These are phyloP conservation scores for Neosilurus hyrtlii DNA, from an alignment of 2,797 vertebrate species.

Conservation along the genomic window DNA sequence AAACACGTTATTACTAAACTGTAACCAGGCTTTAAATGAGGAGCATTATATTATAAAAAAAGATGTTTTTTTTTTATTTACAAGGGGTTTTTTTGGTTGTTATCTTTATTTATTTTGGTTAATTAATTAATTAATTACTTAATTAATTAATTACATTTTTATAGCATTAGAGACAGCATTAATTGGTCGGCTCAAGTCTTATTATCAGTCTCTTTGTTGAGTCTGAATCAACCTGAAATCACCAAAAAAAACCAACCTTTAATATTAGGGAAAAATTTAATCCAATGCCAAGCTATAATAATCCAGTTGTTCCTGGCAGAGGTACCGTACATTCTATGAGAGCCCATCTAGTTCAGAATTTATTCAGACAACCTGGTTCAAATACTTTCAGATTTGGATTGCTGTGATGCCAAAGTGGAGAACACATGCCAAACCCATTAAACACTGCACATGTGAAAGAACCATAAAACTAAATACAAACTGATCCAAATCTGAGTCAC, in stretches of 20 bases:
- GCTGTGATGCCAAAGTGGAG: not conserved
- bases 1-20: constrained; percentile 13
- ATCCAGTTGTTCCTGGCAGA: too few species aligned
- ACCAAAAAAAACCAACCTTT: too few species aligned
- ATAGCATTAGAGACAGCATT: not conserved
- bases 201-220: not conserved
- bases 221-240: not conserved
- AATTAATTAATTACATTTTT: too few species aligned
- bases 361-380: not conserved
- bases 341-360: not conserved
- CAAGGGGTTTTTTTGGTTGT: too few species aligned
- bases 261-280: too few species aligned
- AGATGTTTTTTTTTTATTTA: not conserved
- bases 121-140: too few species aligned
- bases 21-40: constrained; percentile 3
- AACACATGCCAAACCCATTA: not conserved
- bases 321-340: too few species aligned
- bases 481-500: not conserved
- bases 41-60: not conserved
- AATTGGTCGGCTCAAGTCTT: not conserved
- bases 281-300: too few species aligned
- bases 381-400: not conserved
- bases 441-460: not conserved
- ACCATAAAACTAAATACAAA: not conserved
- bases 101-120: too few species aligned